Conservation (phyloP, 2,797 vertebrate genomes). For the Poeciliopsis infans region DNA sequence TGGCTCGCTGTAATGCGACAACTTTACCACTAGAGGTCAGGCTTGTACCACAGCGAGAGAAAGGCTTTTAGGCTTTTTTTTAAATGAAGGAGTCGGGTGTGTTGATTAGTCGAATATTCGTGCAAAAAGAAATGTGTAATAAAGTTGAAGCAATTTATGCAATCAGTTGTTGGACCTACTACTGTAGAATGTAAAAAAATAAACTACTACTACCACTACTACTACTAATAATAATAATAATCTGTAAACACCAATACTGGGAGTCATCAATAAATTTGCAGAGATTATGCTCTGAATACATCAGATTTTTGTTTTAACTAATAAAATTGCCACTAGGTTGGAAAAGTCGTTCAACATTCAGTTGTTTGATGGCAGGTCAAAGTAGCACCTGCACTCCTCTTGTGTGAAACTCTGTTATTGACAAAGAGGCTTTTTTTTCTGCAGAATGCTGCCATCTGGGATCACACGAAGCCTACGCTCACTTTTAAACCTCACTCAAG, state of each 20-base stretch:
- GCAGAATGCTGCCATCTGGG: neutral
- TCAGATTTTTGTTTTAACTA: neutral
- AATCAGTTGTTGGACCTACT: neutral
- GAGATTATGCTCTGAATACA: neutral
- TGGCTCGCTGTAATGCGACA: neutral
- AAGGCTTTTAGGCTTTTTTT: neutral
- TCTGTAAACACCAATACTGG: neutral
- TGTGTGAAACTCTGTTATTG: neutral
- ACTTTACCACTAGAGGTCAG: constrained; percentile 47
- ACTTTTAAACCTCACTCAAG: neutral
- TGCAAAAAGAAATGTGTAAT: neutral
- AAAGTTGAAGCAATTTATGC: neutral
- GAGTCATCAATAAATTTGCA: neutral
- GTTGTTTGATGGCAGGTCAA: neutral
- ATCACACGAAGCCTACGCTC: neutral
- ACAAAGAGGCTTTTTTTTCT: neutral
- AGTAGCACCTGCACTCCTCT: neutral
- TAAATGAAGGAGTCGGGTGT: neutral
- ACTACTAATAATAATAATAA: neutral
- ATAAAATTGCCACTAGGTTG: neutral
- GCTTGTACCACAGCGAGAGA: constrained; percentile 15
- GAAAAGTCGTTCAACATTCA: neutral
- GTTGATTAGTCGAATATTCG: neutral
- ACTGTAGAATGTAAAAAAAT: neutral
- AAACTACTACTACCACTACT: neutral